Evolutionary conservation across 2,113 vertebrate species (phyloP), one percentile per base, ranked within the genome.

Genomic region (Myocastor coypus): DNA sequence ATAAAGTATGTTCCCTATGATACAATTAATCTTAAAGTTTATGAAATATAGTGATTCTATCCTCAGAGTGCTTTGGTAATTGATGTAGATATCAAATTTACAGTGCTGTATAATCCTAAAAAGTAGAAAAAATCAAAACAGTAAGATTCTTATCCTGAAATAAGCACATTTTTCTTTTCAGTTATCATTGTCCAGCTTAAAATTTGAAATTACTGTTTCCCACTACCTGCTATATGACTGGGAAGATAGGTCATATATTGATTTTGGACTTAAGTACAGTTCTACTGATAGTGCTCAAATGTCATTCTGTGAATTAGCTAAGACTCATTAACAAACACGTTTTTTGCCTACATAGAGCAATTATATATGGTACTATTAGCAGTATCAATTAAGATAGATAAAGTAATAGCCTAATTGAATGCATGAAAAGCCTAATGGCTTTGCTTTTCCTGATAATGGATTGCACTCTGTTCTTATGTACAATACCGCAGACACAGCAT

Each of bases 371-470:
- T 97, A 94, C 97, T 98, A 98, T 98, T 98, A 98, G 96, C 80
- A 96, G 87, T 95, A 97, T 98, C 98, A 98, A 98, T 98, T 98
- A 98, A 98, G 97, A 97, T 81, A 98, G 98, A 98, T 98, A 98
- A 98, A 98, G 97, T 98, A 98, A 98, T 97, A 97, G 98, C 75
- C 96, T 98, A 98, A 98, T 96, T 97, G 98, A 98, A 98, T 97
- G 97, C 96, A 97, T 50, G 69, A 98, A 95, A 61, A 98, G 19
- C 95, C 96, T 98, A 98, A 98, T 98, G 98, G 98, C 64, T 98
- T 97, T 97, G 73, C 96, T 97, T 97, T 98, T 82, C 92, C 92
- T 94, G 82, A 84, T 97, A 98, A 98, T 97, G 92, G 97, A 98
- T 98, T 97, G 52, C 59, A 84, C 92, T 98, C 95, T 86, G 52